These are phyloP conservation scores for Leucoraja erinaceus DNA, from an alignment of 2,113 vertebrate genomes.

Conservation along the genomic window DNA sequence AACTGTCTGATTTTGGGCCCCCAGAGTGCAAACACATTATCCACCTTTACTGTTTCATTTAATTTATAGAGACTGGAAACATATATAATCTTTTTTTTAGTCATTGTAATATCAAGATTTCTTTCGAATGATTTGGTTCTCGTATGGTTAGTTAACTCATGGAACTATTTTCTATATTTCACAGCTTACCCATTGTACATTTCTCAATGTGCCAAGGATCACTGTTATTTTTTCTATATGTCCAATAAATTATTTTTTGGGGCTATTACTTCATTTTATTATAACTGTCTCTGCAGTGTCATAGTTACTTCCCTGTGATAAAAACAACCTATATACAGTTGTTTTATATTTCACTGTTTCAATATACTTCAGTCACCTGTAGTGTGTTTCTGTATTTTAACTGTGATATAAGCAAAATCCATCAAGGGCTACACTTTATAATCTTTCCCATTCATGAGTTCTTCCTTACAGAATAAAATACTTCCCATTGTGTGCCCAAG, in stretches of 20 bases:
- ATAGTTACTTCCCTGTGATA: neutral
- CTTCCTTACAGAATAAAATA: neutral
- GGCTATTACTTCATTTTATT: neutral
- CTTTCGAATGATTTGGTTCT: slow-evolving; percentile 2
- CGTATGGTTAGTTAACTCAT: neutral
- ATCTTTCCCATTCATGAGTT: neutral
- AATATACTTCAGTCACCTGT: neutral
- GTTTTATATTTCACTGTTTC: neutral
- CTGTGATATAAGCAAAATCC: neutral
- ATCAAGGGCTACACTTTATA: neutral
- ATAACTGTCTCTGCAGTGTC: neutral
- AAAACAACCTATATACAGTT: neutral
- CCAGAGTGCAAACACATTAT: neutral
- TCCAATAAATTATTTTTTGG: neutral
- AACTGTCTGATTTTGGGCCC: neutral
- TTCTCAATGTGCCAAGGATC: neutral
- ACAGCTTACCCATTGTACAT: neutral
- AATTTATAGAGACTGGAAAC: slow-evolving; percentile 3
- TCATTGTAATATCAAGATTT: neutral
- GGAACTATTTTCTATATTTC: neutral
- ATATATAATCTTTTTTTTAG: neutral
- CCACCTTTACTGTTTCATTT: neutral
- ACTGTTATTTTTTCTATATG: neutral
- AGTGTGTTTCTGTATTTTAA: neutral
- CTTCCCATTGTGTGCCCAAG: neutral